Evolutionary conservation across 1,140 invertebrate species (phyloP).

Genomic region (Spodoptera litura): DNA sequence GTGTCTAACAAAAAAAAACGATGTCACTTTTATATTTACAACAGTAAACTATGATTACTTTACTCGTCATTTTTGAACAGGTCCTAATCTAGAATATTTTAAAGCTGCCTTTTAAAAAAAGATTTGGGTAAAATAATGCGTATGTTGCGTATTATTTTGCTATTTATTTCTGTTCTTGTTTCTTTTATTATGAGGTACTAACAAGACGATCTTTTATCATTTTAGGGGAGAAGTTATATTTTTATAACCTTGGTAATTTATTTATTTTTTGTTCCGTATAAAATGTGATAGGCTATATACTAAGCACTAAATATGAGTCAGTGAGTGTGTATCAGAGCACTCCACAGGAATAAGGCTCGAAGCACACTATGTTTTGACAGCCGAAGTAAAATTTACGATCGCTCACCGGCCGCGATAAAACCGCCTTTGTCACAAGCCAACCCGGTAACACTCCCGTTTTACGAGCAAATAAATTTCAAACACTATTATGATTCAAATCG

Average conservation of each 20-base stretch:
- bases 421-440: constrained; percentile 80
- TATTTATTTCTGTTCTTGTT: too few relatives aligned
- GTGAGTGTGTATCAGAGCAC: constrained; percentile 28
- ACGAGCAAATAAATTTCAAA: constrained; percentile 84
- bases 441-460: constrained; percentile 76
- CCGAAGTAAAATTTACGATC: constrained; percentile 80
- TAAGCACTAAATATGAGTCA: constrained; percentile 33
- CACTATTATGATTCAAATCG: constrained; percentile 85
- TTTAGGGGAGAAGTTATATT: background rate
- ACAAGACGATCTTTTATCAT: too few relatives aligned
- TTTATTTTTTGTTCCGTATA: constrained; percentile 1
- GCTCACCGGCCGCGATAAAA: constrained; percentile 78
- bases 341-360: constrained; percentile 43
- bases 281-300: constrained; percentile 27
- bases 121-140: too few relatives aligned
- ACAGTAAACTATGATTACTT: too few relatives aligned
- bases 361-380: constrained; percentile 69
- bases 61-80: too few relatives aligned
- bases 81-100: too few relatives aligned
- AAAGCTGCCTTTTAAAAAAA: too few relatives aligned
- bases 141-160: too few relatives aligned
- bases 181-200: too few relatives aligned
- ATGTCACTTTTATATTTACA: too few relatives aligned
- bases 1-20: too few relatives aligned
- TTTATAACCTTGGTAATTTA: constrained; percentile 4